These are phyloP conservation scores for Lepus americanus DNA, from an alignment of 2,113 vertebrate species.

Conservation along the genomic window DNA sequence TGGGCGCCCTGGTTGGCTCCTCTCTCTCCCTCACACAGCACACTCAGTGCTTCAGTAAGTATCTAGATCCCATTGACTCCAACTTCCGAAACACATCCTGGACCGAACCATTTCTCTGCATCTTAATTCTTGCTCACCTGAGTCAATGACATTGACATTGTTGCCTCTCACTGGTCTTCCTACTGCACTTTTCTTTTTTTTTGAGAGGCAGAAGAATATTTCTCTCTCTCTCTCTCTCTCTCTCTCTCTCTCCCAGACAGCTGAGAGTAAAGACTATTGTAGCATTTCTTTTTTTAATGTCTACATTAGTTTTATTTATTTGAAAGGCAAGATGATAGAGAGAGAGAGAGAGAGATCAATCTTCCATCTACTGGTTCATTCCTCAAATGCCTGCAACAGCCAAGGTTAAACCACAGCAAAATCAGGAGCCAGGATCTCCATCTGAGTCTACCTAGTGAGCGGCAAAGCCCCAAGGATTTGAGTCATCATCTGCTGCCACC, in stretches of 20 bases:
- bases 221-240: constrained; percentile 11
- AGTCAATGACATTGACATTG: neutral
- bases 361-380: too few species aligned
- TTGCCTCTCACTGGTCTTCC: neutral
- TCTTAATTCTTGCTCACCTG: neutral
- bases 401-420: too few species aligned
- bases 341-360: too few species aligned
- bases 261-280: too few species aligned
- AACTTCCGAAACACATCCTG: neutral
- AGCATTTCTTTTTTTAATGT: too few species aligned
- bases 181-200: neutral
- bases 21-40: neutral
- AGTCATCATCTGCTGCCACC: too few species aligned
- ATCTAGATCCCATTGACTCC: neutral
- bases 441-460: too few species aligned
- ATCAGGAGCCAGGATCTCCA: too few species aligned
- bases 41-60: neutral
- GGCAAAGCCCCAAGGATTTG: too few species aligned
- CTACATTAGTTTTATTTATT: too few species aligned
- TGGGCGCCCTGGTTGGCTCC: neutral
- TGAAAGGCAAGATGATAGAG: too few species aligned
- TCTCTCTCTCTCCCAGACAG: neutral
- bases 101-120: neutral
- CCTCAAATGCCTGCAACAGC: too few species aligned
- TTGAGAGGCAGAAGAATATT: neutral